phyloP scores from a whole-genome alignment of 2,113 vertebrate genomes.

The Arvicanthis niloticus region DNA sequence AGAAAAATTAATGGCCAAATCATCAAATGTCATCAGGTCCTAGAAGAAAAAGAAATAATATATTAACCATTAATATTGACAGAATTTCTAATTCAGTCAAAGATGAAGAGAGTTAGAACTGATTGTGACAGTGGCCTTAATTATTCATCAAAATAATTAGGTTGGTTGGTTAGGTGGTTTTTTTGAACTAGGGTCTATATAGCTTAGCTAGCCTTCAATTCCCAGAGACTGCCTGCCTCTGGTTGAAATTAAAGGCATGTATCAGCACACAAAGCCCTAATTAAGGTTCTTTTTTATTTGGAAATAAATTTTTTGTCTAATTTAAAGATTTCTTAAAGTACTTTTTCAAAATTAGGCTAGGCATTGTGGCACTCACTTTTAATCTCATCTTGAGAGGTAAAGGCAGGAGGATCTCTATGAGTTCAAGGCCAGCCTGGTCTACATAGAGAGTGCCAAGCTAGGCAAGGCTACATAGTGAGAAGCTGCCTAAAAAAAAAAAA shows the following conservation, averaged over 20 bases:
- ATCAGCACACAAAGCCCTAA: background rate
- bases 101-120: background rate
- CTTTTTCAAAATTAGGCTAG: background rate
- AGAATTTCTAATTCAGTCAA: background rate
- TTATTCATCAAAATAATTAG: background rate
- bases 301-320: background rate
- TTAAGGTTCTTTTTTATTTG: background rate
- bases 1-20: constrained; percentile 36
- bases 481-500: background rate
- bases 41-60: background rate
- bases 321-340: background rate
- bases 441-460: background rate
- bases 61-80: background rate
- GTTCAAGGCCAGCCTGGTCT: background rate
- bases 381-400: background rate
- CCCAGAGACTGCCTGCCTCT: background rate
- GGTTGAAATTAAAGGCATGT: background rate
- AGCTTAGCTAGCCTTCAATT: background rate
- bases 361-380: background rate
- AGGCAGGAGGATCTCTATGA: background rate
- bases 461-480: background rate
- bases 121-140: background rate
- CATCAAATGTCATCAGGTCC: constrained; percentile 9
- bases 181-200: background rate
- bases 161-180: background rate